These are phyloP conservation scores for Drosophila paramelanica DNA, from an alignment of 2,888 invertebrate species.

Conservation along the genomic window DNA sequence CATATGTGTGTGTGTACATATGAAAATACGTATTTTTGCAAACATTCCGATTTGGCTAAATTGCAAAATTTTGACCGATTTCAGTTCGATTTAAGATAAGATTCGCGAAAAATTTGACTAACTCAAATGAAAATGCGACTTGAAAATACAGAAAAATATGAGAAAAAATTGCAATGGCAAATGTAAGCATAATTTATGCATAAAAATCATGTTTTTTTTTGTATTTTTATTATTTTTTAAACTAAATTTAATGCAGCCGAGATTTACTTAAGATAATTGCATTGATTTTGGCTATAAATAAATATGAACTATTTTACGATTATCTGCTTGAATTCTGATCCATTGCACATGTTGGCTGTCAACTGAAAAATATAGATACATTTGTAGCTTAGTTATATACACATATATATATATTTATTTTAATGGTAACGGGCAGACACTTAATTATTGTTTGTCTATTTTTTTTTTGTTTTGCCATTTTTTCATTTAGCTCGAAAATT, in stretches of 20 bases:
- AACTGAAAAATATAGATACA: neutral
- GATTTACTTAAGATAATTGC: neutral
- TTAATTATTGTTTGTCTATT: constrained; percentile 13
- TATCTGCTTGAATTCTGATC: neutral
- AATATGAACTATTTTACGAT: neutral
- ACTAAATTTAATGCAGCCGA: too few species aligned
- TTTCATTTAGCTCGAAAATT: constrained; percentile 11
- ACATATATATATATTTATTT: neutral
- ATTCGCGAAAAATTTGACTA: neutral
- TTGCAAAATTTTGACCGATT: neutral
- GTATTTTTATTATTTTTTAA: too few species aligned
- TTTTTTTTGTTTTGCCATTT: neutral
- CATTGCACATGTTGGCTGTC: constrained; percentile 3
- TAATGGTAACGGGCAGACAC: constrained; percentile 19
- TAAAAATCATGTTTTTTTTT: too few species aligned
- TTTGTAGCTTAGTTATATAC: too few species aligned
- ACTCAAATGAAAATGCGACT: neutral
- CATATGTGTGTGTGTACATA: too few species aligned
- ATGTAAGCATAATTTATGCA: too few species aligned
- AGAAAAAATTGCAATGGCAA: too few species aligned
- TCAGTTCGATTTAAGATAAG: neutral
- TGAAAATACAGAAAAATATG: too few species aligned
- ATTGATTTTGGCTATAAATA: neutral
- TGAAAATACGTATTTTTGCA: neutral
- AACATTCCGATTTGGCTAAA: neutral